phyloP scores from a whole-genome alignment of 2,888 invertebrate genomes.

The Galerucella pusilla region DNA sequence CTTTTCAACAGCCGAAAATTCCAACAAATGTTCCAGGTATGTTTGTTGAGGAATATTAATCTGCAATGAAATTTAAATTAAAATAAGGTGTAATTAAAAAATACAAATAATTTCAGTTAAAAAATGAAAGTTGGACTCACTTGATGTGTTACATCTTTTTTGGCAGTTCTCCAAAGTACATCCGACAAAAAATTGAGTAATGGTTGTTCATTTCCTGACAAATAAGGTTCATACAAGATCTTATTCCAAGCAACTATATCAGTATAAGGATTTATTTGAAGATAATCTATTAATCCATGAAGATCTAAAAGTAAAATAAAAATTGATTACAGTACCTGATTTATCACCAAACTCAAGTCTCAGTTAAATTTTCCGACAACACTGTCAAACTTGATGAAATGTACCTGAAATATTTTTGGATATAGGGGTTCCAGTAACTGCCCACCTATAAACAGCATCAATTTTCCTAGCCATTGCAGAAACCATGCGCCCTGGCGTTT shows the following conservation, averaged over 20 bases:
- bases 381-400: background rate
- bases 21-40: slow-evolving; percentile 69
- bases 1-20: slow-evolving; percentile 78
- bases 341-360: background rate
- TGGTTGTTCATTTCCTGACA: slow-evolving; percentile 63
- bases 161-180: slow-evolving; percentile 78
- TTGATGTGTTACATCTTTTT: slow-evolving; percentile 75
- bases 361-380: background rate
- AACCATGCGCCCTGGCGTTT: slow-evolving; percentile 69
- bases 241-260: slow-evolving; percentile 68
- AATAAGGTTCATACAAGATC: slow-evolving; percentile 68
- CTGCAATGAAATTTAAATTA: slow-evolving; percentile 49
- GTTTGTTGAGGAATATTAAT: slow-evolving; percentile 75
- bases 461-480: slow-evolving; percentile 73
- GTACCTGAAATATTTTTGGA: slow-evolving; percentile 61
- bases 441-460: slow-evolving; percentile 75
- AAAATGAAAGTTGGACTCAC: slow-evolving; percentile 47
- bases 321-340: background rate
- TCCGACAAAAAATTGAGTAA: slow-evolving; percentile 68
- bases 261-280: slow-evolving; percentile 70
- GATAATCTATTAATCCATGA: slow-evolving; percentile 71
- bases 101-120: no score
- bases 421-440: slow-evolving; percentile 76
- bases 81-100: no score
- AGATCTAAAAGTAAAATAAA: slow-evolving; percentile 56